Evolutionary conservation across 1,140 invertebrate genomes (phyloP), one percentile per base, ranked within the genome.

Genomic region (Cyclina sinensis): DNA sequence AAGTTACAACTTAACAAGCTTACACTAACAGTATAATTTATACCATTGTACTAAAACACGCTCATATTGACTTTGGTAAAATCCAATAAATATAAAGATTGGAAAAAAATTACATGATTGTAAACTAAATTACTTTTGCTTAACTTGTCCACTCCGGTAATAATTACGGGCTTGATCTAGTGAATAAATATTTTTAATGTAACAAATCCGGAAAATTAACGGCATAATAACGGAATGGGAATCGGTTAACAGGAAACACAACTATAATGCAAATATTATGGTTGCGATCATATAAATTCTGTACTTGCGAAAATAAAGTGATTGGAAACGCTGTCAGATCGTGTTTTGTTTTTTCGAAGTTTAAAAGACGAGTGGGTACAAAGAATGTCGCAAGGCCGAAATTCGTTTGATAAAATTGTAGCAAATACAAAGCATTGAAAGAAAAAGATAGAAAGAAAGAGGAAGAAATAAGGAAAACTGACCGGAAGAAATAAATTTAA

Each of bases 51-150:
- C 65, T 70, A 37, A 70, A 70, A 3, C 32, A 1, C 2, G 11
- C 11, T 18, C 37, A 37, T 70, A 70, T 70, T 70, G 65, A 70
- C 65, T 70, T 70, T 70, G 12, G 32, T 32, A 37, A 65, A 70
- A 70, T 70, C 65, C 65, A 70, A 70, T 70, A 70, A 70, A 70
- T 62, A 62, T 62, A 62, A 43, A 54, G n/a, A 5, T 27, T 62
- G 4, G 57, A 24, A 24, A n/a, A n/a, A 27, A 62, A 62, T 62
- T 62, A 62, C 24, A 27, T 62, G 57, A 62, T 27, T 62, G 7
- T 11, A 62, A 27, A 62, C 24, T 7, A 62, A 62, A 24, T 62
- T 62, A 27, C 57, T 62, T 62, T 62, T 62, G 57, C 57, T 62
- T 57, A 27, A 62, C 24, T 62, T 27, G 57, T 24, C 57, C 5